phyloP scores from a whole-genome alignment of 2,797 vertebrate genomes.

The Poeciliopsis gracilis region DNA sequence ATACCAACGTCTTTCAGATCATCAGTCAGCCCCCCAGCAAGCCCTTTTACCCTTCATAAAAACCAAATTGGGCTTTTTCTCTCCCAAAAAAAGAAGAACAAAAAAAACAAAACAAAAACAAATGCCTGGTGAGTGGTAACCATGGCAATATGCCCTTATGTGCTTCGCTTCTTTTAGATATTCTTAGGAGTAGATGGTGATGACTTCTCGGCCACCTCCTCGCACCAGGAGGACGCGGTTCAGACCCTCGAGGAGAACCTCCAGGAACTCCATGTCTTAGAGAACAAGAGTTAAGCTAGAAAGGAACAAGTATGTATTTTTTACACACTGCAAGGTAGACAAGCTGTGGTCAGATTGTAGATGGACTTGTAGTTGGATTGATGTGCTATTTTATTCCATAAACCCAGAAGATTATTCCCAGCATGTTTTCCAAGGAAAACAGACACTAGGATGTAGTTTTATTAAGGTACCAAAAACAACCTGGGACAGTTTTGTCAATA shows the following conservation, averaged over 20 bases:
- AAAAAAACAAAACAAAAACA: background rate
- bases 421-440: background rate
- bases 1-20: conserved; percentile 36
- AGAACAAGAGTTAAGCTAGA: conserved; percentile 40
- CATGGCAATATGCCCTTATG: conserved; percentile 44
- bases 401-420: background rate
- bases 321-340: background rate
- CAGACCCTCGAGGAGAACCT: conserved; percentile 94
- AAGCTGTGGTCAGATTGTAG: background rate
- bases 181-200: conserved; percentile 95
- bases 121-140: conserved; percentile 44
- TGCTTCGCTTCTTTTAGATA: conserved; percentile 11
- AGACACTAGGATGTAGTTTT: background rate
- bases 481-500: background rate
- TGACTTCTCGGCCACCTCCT: conserved; percentile 95
- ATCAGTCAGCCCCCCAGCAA: conserved; percentile 58
- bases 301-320: background rate
- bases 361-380: background rate
- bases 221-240: conserved; percentile 92
- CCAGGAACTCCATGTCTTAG: conserved; percentile 97
- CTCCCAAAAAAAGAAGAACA: background rate
- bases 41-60: conserved; percentile 34
- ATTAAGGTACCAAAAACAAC: background rate
- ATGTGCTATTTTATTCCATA: background rate
- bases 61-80: conserved; percentile 41